Percentiles rank a stretch among this genome's conserved stretches.
These are phyloP conservation scores for Larimichthys crocea DNA, from an alignment of 2,113 vertebrate species.

Conservation along the genomic window DNA sequence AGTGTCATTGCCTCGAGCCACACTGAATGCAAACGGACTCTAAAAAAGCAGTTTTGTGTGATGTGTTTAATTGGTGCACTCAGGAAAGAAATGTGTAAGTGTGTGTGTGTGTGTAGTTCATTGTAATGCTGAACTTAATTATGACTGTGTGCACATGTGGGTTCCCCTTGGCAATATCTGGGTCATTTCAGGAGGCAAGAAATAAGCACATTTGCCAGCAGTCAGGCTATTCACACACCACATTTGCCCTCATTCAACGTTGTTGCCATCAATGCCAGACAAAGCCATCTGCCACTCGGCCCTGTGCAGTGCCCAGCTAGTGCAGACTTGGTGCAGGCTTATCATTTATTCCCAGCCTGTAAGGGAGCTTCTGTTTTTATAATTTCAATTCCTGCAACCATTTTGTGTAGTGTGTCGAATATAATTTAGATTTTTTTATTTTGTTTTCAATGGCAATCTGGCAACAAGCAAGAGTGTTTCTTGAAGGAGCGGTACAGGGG, in stretches of 20 bases:
- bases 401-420: conserved; percentile 15
- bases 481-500: background rate
- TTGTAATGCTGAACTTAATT: conserved; percentile 24
- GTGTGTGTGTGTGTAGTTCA: background rate
- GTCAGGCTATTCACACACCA: conserved; percentile 40
- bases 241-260: conserved; percentile 52
- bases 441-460: conserved; percentile 24
- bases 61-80: conserved; percentile 3
- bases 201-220: conserved; percentile 41
- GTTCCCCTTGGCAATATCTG: conserved; percentile 16
- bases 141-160: conserved; percentile 11
- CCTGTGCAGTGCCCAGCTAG: conserved; percentile 34
- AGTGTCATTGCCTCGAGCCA: conserved; percentile 1
- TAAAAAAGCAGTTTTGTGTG: background rate
- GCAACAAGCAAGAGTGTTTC: background rate
- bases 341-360: conserved; percentile 53
- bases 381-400: conserved; percentile 2
- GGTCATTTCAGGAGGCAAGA: conserved; percentile 49
- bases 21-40: background rate
- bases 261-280: conserved; percentile 41
- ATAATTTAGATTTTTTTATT: background rate
- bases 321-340: conserved; percentile 21
- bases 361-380: conserved; percentile 34
- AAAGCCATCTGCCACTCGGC: conserved; percentile 56
- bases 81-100: background rate